phyloP scores from a whole-genome alignment of 2,113 vertebrate genomes.

The Myrmophylax atrothorax region DNA sequence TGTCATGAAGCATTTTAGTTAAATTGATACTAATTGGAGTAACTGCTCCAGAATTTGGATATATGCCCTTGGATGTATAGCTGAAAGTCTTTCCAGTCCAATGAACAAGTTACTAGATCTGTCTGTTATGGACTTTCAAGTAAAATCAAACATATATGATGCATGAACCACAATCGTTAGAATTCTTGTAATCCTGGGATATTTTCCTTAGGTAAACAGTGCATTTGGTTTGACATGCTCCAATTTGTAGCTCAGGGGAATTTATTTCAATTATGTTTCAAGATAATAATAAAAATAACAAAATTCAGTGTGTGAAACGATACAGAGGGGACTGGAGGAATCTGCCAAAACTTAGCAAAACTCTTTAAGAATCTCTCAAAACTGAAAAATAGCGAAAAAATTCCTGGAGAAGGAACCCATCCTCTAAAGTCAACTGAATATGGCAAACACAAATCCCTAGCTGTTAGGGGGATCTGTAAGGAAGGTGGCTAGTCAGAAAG shows the following conservation, averaged over 20 bases:
- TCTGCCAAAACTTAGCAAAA: background rate
- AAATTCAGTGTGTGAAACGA: background rate
- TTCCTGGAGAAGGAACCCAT: background rate
- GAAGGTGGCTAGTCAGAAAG: background rate
- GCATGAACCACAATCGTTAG: background rate
- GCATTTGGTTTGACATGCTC: background rate
- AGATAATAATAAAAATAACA: background rate
- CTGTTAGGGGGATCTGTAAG: background rate
- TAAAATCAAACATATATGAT: background rate
- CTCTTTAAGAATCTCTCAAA: background rate
- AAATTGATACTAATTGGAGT: background rate
- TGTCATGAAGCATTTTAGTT: background rate
- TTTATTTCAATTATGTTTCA: background rate
- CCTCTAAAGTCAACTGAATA: background rate
- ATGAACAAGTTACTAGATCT: background rate
- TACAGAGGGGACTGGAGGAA: background rate
- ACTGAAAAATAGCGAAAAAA: background rate
- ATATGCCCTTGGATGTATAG: background rate
- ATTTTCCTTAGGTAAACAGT: background rate
- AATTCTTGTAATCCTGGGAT: background rate
- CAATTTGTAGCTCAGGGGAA: background rate
- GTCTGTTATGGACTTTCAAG: background rate
- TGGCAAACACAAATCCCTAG: background rate
- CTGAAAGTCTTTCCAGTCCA: background rate
- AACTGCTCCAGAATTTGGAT: slow-evolving; percentile 9